These are phyloP conservation scores for Platichthys flesus DNA, from an alignment of 2,113 vertebrate genomes.

Conservation along the genomic window DNA sequence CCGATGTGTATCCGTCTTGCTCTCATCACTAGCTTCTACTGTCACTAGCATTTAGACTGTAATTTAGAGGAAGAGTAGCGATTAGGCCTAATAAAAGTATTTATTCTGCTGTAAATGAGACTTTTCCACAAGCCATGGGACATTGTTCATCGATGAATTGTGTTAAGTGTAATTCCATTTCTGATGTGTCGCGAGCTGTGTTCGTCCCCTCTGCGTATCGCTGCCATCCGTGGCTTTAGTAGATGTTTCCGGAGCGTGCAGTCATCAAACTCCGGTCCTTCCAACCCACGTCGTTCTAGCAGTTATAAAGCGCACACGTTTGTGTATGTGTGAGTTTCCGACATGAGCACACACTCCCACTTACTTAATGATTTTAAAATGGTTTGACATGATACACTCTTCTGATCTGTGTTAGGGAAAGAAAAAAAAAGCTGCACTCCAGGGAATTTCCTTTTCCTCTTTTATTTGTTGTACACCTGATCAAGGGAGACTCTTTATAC, in stretches of 20 bases:
- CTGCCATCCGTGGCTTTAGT: conserved; percentile 87
- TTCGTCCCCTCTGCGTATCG: conserved; percentile 85
- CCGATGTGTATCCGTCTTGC: conserved; percentile 84
- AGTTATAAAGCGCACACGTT: conserved; percentile 77
- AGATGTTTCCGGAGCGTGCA: conserved; percentile 82
- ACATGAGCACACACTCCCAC: conserved; percentile 7
- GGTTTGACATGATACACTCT: conserved; percentile 86
- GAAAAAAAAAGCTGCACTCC: conserved; percentile 87
- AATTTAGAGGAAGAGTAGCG: conserved; percentile 91
- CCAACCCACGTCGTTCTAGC: conserved; percentile 84
- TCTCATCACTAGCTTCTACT: conserved; percentile 91
- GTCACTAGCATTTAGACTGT: conserved; percentile 92
- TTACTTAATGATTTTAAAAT: conserved; percentile 74
- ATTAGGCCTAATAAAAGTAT: conserved; percentile 88
- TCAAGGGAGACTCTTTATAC: conserved; percentile 55
- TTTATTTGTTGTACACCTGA: conserved; percentile 69
- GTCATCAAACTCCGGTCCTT: conserved; percentile 86
- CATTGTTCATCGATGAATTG: conserved; percentile 85
- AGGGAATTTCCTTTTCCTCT: conserved; percentile 79
- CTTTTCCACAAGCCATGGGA: conserved; percentile 91
- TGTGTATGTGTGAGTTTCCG: not conserved
- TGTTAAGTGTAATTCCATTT: conserved; percentile 92
- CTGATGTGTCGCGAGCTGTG: conserved; percentile 87
- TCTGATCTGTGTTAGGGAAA: conserved; percentile 81
- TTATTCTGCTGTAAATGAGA: conserved; percentile 96